Evolutionary conservation across 35 echinoderm and acorn worm genomes (phyloP), one percentile per base, ranked within the genome.

Genomic region (Heliocidaris tuberculata): DNA sequence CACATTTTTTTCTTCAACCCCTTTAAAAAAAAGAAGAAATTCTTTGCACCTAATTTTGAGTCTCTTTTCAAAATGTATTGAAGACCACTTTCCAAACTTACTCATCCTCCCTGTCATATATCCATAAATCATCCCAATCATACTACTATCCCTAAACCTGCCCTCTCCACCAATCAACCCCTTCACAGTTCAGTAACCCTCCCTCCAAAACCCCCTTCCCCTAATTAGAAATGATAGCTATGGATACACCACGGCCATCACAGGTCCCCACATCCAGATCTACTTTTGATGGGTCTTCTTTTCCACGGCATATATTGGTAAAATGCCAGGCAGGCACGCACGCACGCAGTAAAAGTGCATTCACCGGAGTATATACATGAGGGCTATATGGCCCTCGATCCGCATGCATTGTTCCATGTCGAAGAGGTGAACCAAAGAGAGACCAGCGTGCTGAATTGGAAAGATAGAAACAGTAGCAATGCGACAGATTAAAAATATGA

Each of bases 401-500:
- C 24, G 30, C 87, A 89, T 42, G 31, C 87, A 89, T 11, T 42
- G 87, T 89, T 89, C 87, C 47, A 27, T 21, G 10, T 32, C 87
- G 87, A 6, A 27, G 47, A 89, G 31, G 87, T 11, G 47, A 88
- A 89, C 87, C 47, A 48, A 31, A 89, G 87, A 47, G 86, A 42
- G 87, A 48, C 31, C 47, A 6, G 32, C 11, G 87, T 89, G 87
- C 31, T 32, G 31, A 89, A 13, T 15, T n/a, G 87, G 32, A n/a
- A 17, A 11, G 65, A 78, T 47, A n/a, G 87, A 89, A 35, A 89
- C 87, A 47, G 87, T 89, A 35, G 87, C 87, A 89, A 31, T 89
- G 31, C 47, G 47, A 48, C 31, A 42, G 87, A 89, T 89, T 89
- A 89, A 89, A 89, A 89, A 89, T 89, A 89, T 89, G 87, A 89